A percentile compares a stretch with the other conserved stretches of the same genome.
These are phyloP conservation scores for Vidua chalybeata DNA, from an alignment of 2,113 vertebrate genomes.

Conservation along the genomic window DNA sequence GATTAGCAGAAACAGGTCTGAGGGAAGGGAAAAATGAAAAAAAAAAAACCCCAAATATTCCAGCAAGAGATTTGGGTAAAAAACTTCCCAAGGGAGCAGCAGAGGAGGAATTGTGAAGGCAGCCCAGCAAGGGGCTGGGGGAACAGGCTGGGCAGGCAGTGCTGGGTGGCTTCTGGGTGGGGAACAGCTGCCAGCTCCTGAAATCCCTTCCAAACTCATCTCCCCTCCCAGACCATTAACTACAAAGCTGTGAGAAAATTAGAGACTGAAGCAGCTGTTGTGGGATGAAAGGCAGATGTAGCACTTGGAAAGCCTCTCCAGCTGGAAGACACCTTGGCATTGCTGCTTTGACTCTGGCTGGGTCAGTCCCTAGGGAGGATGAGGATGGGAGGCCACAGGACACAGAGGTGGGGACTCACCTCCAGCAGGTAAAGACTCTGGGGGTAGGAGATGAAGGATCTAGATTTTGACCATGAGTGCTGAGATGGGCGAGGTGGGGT, in stretches of 20 bases:
- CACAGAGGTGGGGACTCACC: accelerated
- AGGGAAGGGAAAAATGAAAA: not conserved
- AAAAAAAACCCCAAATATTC: not conserved
- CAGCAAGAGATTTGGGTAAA: conserved; percentile 49
- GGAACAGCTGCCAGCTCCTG: not conserved
- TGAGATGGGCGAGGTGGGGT: not conserved
- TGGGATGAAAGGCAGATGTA: not conserved
- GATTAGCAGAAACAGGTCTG: not conserved
- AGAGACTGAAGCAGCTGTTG: not conserved
- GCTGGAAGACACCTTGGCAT: not conserved
- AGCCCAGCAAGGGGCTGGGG: not conserved
- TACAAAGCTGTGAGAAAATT: conserved; percentile 23
- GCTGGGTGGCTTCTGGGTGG: not conserved
- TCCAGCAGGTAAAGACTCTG: not conserved
- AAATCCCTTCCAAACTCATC: not conserved
- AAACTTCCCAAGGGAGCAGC: conserved; percentile 35
- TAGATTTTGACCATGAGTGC: not conserved
- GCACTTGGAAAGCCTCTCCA: not conserved
- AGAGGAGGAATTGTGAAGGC: not conserved
- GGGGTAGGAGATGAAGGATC: not conserved
- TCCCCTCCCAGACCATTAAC: not conserved
- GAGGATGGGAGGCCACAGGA: not conserved
- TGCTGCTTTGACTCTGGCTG: not conserved
- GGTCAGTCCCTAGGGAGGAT: not conserved
- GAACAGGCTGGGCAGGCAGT: conserved; percentile 30